Percentiles rank a stretch among this genome's conserved stretches.
These are phyloP conservation scores for Drosophila longiperda DNA, from an alignment of 2,888 invertebrate genomes.

Conservation along the genomic window DNA sequence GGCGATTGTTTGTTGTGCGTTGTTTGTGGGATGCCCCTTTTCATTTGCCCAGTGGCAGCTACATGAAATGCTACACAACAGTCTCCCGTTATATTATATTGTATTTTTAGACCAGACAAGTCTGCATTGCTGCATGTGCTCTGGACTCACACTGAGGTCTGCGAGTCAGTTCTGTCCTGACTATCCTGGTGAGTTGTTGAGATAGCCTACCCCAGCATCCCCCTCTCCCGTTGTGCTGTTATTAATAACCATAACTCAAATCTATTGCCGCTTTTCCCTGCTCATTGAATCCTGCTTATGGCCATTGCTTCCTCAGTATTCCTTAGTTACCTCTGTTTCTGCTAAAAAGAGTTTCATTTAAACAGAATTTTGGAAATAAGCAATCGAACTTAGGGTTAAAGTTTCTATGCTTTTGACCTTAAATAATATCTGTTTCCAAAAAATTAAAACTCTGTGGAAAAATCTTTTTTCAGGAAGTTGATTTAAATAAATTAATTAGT, in stretches of 20 bases:
- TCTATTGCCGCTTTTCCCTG: constrained; percentile 77
- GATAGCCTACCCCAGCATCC: not conserved
- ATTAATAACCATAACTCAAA: constrained; percentile 83
- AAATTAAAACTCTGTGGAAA: not conserved
- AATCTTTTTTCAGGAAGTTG: not conserved
- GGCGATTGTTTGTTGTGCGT: constrained; percentile 23
- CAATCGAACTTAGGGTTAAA: not conserved
- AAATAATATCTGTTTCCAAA: not conserved
- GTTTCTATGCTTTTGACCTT: not conserved
- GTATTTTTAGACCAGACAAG: constrained; percentile 70
- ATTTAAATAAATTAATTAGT: not conserved
- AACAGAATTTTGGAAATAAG: constrained; percentile 1
- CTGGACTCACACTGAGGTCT: constrained; percentile 17
- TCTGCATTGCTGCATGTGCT: constrained; percentile 72
- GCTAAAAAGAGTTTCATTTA: constrained; percentile 56
- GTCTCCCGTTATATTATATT: constrained; percentile 63
- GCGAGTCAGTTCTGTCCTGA: constrained; percentile 24
- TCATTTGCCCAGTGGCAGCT: constrained; percentile 41
- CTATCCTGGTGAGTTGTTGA: constrained; percentile 11
- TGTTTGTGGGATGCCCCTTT: constrained; percentile 45
- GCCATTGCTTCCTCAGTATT: constrained; percentile 48
- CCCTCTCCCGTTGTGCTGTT: constrained; percentile 52
- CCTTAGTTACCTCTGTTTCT: constrained; percentile 3
- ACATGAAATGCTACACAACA: constrained; percentile 43
- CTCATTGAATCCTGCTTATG: constrained; percentile 75